These are phyloP conservation scores for Microtus montanus DNA, from an alignment of 2,113 vertebrate species.

Conservation along the genomic window DNA sequence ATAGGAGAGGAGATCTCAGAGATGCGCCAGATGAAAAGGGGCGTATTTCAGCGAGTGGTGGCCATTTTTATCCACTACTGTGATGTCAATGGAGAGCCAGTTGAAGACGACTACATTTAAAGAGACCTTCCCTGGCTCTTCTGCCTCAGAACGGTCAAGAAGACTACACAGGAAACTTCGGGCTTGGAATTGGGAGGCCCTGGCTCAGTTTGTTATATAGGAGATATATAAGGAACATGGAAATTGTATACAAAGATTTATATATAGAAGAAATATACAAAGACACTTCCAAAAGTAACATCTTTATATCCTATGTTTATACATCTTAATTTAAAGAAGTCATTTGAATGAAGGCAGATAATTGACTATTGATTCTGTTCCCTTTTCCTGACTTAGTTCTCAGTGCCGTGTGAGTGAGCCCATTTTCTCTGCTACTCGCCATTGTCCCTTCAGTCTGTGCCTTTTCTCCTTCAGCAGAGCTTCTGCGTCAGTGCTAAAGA, in stretches of 20 bases:
- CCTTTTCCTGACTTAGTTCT: constrained; percentile 81
- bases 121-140: constrained; percentile 43
- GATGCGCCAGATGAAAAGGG: constrained; percentile 92
- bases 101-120: constrained; percentile 97
- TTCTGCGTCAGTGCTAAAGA: constrained; percentile 87
- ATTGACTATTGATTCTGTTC: constrained; percentile 80
- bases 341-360: constrained; percentile 86
- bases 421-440: constrained; percentile 81
- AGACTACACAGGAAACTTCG: constrained; percentile 63
- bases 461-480: constrained; percentile 85
- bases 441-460: constrained; percentile 87
- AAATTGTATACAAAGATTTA: constrained; percentile 86
- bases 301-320: constrained; percentile 91
- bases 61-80: constrained; percentile 99
- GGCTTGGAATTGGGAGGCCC: constrained; percentile 64
- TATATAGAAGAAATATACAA: constrained; percentile 84
- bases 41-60: constrained; percentile 96
- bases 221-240: constrained; percentile 84
- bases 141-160: constrained; percentile 59
- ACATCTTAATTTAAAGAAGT: constrained; percentile 88
- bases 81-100: constrained; percentile 95
- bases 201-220: constrained; percentile 79
- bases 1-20: constrained; percentile 99
- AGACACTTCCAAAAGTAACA: constrained; percentile 83
- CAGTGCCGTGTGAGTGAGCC: constrained; percentile 79